Conservation (phyloP, 1,140 invertebrate genomes). For the Daktulosphaira vitifoliae region DNA sequence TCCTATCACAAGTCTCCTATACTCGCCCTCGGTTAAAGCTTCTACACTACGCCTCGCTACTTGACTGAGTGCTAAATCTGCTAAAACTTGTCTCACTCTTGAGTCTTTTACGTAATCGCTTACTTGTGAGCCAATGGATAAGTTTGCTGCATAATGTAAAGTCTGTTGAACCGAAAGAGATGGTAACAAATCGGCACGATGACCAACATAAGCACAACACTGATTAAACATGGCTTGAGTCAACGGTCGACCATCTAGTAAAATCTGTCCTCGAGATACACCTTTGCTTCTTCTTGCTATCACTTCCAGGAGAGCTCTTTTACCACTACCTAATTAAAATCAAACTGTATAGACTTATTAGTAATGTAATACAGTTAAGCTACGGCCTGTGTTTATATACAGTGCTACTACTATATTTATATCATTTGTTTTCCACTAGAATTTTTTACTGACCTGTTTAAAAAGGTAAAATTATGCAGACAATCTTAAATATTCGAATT, state of each 20-base stretch:
- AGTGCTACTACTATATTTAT: no score
- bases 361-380: no score
- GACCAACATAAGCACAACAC: conserved; percentile 74
- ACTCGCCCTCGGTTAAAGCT: conserved; percentile 71
- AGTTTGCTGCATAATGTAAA: conserved; percentile 62
- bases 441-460: no score
- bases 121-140: conserved; percentile 54
- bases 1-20: conserved; percentile 72
- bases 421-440: no score
- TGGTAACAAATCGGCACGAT: conserved; percentile 69
- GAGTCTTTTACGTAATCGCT: conserved; percentile 55
- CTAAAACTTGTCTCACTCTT: conserved; percentile 68
- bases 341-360: no score
- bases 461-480: no score
- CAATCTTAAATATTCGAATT: no score
- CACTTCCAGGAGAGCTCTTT: conserved; percentile 79
- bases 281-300: conserved; percentile 69
- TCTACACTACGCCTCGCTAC: conserved; percentile 72
- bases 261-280: conserved; percentile 69
- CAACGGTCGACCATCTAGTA: conserved; percentile 72
- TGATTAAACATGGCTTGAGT: conserved; percentile 72
- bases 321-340: conserved; percentile 64
- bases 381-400: no score
- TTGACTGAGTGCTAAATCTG: conserved; percentile 78
- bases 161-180: conserved; percentile 80